Evolutionary conservation across 2,113 vertebrate genomes (phyloP).

Genomic region (Psammodynastes pulverulentus): DNA sequence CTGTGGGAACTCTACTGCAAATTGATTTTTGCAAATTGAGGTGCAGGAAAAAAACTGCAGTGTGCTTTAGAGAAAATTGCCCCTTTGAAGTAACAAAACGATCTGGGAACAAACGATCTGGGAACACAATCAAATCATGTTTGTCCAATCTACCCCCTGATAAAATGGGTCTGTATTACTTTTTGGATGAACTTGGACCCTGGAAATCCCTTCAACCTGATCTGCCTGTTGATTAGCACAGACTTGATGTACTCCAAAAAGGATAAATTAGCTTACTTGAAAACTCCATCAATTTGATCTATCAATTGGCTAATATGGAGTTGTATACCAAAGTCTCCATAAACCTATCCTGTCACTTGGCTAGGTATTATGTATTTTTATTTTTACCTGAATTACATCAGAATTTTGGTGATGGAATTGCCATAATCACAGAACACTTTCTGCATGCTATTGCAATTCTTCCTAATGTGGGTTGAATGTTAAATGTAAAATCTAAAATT

Average conservation of each 20-base stretch:
- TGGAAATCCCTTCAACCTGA: neutral
- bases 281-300: neutral
- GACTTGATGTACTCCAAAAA: neutral
- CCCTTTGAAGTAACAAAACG: neutral
- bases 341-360: neutral
- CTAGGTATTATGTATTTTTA: neutral
- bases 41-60: neutral
- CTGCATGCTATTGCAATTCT: neutral
- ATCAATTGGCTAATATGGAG: neutral
- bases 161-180: neutral
- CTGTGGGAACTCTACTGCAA: neutral
- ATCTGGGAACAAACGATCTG: neutral
- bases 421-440: neutral
- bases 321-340: neutral
- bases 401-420: neutral
- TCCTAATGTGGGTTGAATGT: neutral
- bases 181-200: neutral
- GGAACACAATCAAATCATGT: neutral
- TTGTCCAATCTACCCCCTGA: neutral
- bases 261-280: neutral
- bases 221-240: neutral
- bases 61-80: neutral
- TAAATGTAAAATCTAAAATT: neutral
- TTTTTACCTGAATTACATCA: neutral
- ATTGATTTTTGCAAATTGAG: neutral